Conservation (phyloP, 2,797 vertebrate species). For the Chaetophractus vellerosus region DNA sequence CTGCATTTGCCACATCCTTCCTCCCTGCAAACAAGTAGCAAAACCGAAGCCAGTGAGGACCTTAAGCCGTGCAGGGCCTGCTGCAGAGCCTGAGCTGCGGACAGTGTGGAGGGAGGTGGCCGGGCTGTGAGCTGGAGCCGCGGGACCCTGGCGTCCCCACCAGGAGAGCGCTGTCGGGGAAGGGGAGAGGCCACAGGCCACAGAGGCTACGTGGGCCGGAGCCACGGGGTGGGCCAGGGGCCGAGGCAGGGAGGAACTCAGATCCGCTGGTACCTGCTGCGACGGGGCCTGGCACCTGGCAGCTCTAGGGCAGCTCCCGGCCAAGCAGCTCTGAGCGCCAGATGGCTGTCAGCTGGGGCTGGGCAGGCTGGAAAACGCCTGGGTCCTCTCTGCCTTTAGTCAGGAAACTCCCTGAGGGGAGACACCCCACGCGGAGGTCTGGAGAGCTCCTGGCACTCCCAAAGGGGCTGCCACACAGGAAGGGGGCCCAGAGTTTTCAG, state of each 20-base stretch:
- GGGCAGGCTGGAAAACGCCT: background rate
- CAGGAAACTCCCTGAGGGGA: background rate
- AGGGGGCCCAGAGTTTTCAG: background rate
- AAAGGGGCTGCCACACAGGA: background rate
- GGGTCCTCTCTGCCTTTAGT: background rate
- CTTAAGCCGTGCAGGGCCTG: background rate
- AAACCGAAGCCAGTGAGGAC: background rate
- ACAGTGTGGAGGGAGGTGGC: background rate
- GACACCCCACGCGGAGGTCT: background rate
- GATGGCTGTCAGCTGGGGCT: background rate
- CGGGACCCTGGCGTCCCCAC: background rate
- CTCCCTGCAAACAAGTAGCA: background rate
- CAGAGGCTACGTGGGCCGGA: too few species aligned
- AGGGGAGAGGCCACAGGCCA: background rate
- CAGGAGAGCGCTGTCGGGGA: background rate
- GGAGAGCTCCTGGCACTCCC: fast-evolving
- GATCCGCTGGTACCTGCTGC: too few species aligned
- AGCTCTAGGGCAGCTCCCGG: background rate
- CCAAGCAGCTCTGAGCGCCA: background rate
- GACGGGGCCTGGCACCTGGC: background rate
- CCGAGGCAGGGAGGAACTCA: background rate
- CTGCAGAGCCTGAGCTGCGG: background rate
- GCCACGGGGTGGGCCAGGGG: background rate
- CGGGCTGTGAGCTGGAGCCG: background rate
- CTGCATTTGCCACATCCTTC: background rate